A percentile compares a stretch with the other conserved stretches of the same genome.
These are phyloP conservation scores for Brachypodius melanocephalos DNA, from an alignment of 2,113 vertebrate species.

Conservation along the genomic window DNA sequence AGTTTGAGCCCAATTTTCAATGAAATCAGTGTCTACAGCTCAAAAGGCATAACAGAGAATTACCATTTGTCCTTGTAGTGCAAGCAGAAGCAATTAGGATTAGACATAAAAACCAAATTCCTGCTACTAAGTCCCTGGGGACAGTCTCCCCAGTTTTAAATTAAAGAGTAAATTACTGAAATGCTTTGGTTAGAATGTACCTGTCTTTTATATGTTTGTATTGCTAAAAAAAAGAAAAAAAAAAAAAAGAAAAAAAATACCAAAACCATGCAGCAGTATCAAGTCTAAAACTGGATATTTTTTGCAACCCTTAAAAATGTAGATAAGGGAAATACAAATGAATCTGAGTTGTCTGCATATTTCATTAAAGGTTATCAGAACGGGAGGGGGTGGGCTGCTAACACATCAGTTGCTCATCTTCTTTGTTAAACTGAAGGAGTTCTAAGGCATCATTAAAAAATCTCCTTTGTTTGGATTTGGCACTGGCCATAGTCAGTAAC, in stretches of 20 bases:
- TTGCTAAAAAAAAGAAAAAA: not conserved
- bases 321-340: not conserved
- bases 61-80: slow-evolving; percentile 27
- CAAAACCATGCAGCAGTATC: not conserved
- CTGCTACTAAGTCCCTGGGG: not conserved
- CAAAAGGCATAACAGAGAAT: slow-evolving; percentile 40
- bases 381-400: not conserved
- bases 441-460: slow-evolving; percentile 64
- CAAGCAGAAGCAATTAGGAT: slow-evolving; percentile 36
- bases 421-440: not conserved
- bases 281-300: not conserved
- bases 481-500: slow-evolving; percentile 52
- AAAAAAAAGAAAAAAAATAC: not conserved
- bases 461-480: slow-evolving; percentile 64
- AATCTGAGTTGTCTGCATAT: not conserved
- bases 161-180: not conserved
- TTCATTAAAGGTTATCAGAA: not conserved
- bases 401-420: slow-evolving; percentile 39
- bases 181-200: not conserved
- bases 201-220: not conserved
- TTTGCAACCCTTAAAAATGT: not conserved
- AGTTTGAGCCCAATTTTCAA: slow-evolving; percentile 28
- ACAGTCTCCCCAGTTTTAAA: not conserved
- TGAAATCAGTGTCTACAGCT: slow-evolving; percentile 40
- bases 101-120: not conserved